These are phyloP conservation scores for Leptopilina clavipes DNA, from an alignment of 1,140 invertebrate species.

Conservation along the genomic window DNA sequence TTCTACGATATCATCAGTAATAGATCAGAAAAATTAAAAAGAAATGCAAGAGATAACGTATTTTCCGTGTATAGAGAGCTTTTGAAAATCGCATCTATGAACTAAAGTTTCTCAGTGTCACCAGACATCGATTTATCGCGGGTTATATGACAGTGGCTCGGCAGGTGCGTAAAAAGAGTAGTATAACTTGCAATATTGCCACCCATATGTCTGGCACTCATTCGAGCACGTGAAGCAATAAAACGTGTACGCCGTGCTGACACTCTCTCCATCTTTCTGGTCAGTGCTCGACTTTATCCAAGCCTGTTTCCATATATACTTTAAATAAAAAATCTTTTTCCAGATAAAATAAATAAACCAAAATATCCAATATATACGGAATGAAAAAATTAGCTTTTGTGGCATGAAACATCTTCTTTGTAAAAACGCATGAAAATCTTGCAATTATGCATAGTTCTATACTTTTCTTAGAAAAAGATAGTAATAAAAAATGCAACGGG, in stretches of 20 bases:
- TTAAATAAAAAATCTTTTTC: too few relatives aligned
- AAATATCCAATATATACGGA: too few relatives aligned
- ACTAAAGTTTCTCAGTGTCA: slow-evolving; percentile 44
- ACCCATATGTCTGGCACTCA: slow-evolving; percentile 52
- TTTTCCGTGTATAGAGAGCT: not conserved
- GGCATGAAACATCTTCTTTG: too few relatives aligned
- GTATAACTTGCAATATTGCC: slow-evolving; percentile 52
- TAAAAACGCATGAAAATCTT: too few relatives aligned
- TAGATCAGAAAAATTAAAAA: not conserved
- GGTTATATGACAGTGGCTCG: slow-evolving; percentile 46
- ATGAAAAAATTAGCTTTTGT: too few relatives aligned
- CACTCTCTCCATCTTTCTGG: slow-evolving; percentile 29
- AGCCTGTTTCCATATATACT: not conserved
- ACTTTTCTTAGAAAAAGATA: too few relatives aligned
- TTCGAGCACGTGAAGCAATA: slow-evolving; percentile 63
- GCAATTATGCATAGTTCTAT: too few relatives aligned
- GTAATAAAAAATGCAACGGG: too few relatives aligned
- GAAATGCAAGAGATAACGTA: not conserved
- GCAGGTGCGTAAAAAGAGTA: slow-evolving; percentile 53
- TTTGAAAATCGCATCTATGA: slow-evolving; percentile 44
- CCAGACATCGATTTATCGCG: slow-evolving; percentile 40
- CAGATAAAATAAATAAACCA: too few relatives aligned
- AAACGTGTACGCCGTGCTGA: slow-evolving; percentile 54
- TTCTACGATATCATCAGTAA: too few relatives aligned
- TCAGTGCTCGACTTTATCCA: not conserved